Conservation (phyloP, 2,797 vertebrate species). For the Artibeus jamaicensis region DNA sequence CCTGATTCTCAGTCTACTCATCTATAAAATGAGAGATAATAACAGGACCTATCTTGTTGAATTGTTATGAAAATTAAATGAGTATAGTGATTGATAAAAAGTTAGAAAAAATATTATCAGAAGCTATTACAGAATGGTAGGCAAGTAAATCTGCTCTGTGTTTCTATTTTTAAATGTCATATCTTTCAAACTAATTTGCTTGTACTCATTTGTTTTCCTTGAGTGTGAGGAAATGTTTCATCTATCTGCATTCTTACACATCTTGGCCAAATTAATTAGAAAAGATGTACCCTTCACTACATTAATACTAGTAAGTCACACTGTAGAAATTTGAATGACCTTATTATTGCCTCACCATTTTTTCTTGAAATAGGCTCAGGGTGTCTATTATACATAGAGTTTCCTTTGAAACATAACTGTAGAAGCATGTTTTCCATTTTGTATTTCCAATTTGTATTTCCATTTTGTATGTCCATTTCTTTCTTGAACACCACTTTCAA, state of each 20-base stretch:
- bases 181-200: conserved; percentile 20
- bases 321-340: background rate
- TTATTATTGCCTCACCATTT: background rate
- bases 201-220: background rate
- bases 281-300: background rate
- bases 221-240: background rate
- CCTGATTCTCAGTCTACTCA: background rate
- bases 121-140: background rate
- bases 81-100: background rate
- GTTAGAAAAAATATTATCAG: background rate
- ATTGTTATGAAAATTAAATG: background rate
- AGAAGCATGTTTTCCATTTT: conserved; percentile 41
- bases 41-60: background rate
- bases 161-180: conserved; percentile 28
- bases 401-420: conserved; percentile 34
- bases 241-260: conserved; percentile 16
- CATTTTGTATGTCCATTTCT: conserved; percentile 60
- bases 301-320: conserved; percentile 16
- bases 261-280: conserved; percentile 23
- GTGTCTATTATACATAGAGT: background rate
- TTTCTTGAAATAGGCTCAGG: conserved; percentile 7
- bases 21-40: background rate
- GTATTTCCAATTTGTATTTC: conserved; percentile 35
- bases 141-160: background rate
- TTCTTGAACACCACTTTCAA: conserved; percentile 32